These are phyloP conservation scores for Zoroaster sp. DNA, from an alignment of 53 echinoderm and acorn worm species.

Conservation along the genomic window DNA sequence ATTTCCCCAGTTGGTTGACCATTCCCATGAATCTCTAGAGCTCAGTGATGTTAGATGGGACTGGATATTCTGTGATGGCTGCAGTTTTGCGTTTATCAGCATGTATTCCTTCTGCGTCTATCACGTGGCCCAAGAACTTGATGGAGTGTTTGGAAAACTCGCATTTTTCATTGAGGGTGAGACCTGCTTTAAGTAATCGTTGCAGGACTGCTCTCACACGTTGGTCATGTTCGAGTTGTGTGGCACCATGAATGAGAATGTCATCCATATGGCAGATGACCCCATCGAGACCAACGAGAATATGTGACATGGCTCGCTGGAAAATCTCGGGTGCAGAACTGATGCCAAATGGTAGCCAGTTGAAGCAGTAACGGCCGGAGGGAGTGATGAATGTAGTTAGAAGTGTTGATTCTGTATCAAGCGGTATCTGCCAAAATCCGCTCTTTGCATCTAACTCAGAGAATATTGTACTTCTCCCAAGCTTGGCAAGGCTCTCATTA, in stretches of 20 bases:
- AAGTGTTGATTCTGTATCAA: slow-evolving; percentile 23
- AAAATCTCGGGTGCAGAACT: slow-evolving; percentile 58
- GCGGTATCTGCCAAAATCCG: slow-evolving; percentile 64
- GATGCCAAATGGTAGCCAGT: slow-evolving; percentile 68
- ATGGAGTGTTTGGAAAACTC: slow-evolving; percentile 12
- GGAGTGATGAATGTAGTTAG: slow-evolving; percentile 70
- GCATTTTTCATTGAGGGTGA: slow-evolving; percentile 44
- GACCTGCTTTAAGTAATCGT: background rate
- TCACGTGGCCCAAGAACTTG: slow-evolving; percentile 54
- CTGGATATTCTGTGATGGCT: slow-evolving; percentile 43
- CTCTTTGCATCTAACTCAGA: slow-evolving; percentile 61
- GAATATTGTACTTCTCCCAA: slow-evolving; percentile 37
- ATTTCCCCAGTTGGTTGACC: slow-evolving; percentile 73
- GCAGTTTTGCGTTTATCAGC: slow-evolving; percentile 39
- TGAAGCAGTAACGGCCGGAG: slow-evolving; percentile 48
- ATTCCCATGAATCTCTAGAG: slow-evolving; percentile 65
- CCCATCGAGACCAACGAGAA: slow-evolving; percentile 34
- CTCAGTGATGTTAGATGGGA: slow-evolving; percentile 55
- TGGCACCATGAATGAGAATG: slow-evolving; percentile 54
- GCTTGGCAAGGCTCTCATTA: slow-evolving; percentile 49
- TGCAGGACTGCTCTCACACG: slow-evolving; percentile 27
- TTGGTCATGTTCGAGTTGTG: slow-evolving; percentile 26
- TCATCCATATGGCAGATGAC: slow-evolving; percentile 79
- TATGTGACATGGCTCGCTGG: slow-evolving; percentile 10
- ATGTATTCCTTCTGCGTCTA: slow-evolving; percentile 23